These are phyloP conservation scores for Eueides isabella DNA, from an alignment of 1,140 invertebrate genomes.

Conservation along the genomic window DNA sequence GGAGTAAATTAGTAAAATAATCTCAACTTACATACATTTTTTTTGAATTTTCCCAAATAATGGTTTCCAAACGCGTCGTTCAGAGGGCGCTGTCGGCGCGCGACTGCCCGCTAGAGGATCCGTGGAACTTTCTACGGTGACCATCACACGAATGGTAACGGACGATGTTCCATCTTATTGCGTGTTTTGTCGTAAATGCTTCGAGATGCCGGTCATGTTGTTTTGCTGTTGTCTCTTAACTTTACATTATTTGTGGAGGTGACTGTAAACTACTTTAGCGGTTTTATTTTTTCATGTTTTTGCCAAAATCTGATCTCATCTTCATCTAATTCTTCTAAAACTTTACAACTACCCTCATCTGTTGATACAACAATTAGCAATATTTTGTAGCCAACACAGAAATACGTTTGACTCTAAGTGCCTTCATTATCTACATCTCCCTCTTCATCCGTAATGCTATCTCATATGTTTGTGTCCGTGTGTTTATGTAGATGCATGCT, in stretches of 20 bases:
- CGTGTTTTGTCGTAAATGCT: constrained; percentile 18
- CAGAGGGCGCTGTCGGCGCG: constrained; percentile 42
- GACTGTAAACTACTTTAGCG: too few relatives aligned
- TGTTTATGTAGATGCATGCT: constrained; percentile 19
- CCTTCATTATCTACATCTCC: background rate
- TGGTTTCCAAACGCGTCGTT: constrained; percentile 16
- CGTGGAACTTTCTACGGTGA: constrained; percentile 49
- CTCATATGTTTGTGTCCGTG: constrained; percentile 7
- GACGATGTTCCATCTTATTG: constrained; percentile 8
- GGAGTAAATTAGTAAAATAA: background rate
- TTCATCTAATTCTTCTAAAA: background rate
- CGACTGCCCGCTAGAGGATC: constrained; percentile 36
- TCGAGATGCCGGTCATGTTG: background rate
- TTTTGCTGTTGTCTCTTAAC: constrained; percentile 1
- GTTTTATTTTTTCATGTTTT: background rate
- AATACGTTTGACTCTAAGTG: constrained; percentile 4
- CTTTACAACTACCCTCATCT: background rate
- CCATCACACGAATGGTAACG: constrained; percentile 47
- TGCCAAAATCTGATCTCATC: background rate
- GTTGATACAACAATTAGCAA: background rate
- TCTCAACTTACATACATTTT: background rate
- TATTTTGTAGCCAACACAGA: constrained; percentile 29
- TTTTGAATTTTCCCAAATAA: background rate
- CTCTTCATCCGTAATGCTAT: constrained; percentile 15
- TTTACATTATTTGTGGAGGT: too few relatives aligned